Evolutionary conservation across 2,113 vertebrate genomes (phyloP).

Genomic region (Herpetotheres cachinnans): DNA sequence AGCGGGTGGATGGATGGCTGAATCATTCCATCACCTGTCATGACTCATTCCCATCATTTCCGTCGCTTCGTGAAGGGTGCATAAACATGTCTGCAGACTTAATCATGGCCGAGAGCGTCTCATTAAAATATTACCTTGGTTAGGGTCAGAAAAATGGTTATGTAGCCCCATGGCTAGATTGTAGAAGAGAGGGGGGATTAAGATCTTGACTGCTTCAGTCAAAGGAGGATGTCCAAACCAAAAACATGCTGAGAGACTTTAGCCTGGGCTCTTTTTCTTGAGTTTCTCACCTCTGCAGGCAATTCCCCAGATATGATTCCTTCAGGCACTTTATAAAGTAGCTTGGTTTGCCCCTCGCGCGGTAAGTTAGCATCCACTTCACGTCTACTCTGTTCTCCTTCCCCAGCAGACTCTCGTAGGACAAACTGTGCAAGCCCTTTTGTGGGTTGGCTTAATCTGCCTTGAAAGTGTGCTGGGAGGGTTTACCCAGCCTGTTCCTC

Average conservation of each 20-base stretch:
- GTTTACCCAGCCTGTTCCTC: neutral
- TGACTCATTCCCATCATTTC: conserved; percentile 63
- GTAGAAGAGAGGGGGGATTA: neutral
- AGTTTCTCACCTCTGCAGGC: neutral
- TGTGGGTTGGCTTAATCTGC: neutral
- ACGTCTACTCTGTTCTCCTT: neutral
- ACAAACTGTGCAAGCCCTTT: neutral
- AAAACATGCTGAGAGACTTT: neutral
- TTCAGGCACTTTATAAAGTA: neutral
- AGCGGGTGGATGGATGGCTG: conserved; percentile 15
- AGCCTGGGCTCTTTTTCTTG: neutral
- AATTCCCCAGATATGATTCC: neutral
- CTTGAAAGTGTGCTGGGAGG: neutral
- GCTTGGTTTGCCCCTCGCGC: neutral
- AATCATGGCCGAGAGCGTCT: neutral
- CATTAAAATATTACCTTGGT: conserved; percentile 14
- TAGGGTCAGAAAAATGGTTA: neutral
- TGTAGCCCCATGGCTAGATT: neutral
- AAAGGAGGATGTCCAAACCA: neutral
- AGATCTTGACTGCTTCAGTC: neutral
- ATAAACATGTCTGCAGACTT: conserved; percentile 45
- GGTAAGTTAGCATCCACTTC: neutral
- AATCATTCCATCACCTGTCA: conserved; percentile 66
- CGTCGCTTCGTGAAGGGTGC: neutral
- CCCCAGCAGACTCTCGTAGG: neutral